Percentiles rank a stretch among this genome's conserved stretches.
These are phyloP conservation scores for Dynastes grantii DNA, from an alignment of 2,888 invertebrate genomes.

Conservation along the genomic window DNA sequence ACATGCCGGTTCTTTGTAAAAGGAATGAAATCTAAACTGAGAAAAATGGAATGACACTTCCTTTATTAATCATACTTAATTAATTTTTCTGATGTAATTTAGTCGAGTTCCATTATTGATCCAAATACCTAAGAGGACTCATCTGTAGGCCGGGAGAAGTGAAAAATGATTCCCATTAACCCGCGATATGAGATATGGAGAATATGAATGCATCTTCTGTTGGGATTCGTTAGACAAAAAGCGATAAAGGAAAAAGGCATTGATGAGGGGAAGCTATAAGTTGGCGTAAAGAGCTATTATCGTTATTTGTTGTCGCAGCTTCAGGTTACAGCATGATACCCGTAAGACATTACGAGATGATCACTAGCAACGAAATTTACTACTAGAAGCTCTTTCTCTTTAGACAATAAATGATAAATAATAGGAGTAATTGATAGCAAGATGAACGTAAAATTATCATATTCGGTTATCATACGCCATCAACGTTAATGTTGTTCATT, in stretches of 20 bases:
- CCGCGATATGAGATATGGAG: conserved; percentile 69
- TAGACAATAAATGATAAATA: too few species aligned
- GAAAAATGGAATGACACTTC: conserved; percentile 3
- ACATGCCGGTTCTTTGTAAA: not conserved
- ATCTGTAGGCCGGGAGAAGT: conserved; percentile 61
- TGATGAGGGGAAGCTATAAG: conserved; percentile 33
- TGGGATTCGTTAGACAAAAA: conserved; percentile 68
- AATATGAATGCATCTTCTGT: conserved; percentile 70
- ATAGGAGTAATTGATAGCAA: too few species aligned
- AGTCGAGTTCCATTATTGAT: conserved; percentile 49
- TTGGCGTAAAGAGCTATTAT: conserved; percentile 58
- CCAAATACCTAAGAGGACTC: conserved; percentile 55
- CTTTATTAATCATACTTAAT: conserved; percentile 35
- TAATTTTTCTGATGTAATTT: conserved; percentile 46
- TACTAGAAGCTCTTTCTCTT: not conserved
- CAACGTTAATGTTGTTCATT: too few species aligned
- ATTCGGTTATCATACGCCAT: too few species aligned
- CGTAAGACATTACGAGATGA: conserved; percentile 64
- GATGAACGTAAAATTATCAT: too few species aligned
- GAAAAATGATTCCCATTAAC: conserved; percentile 69
- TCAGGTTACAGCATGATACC: conserved; percentile 56
- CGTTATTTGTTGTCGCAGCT: conserved; percentile 63
- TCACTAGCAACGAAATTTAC: conserved; percentile 63
- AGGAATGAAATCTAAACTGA: conserved; percentile 8
- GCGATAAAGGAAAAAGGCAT: conserved; percentile 48